Evolutionary conservation across 2,113 vertebrate species (phyloP).

Genomic region (Catagonus wagneri): DNA sequence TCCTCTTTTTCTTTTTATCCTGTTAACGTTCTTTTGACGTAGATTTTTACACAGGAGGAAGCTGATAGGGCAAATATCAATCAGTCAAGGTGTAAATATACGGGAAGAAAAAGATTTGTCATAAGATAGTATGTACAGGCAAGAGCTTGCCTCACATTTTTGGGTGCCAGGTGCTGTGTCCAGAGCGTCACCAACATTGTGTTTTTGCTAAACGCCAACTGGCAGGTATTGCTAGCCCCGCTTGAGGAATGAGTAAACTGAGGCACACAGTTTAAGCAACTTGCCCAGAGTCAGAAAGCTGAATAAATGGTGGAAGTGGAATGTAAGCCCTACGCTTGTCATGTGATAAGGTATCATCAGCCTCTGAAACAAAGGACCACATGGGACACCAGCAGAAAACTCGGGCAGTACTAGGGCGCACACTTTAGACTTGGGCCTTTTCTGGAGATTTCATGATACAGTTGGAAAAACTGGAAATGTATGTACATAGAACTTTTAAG

Average conservation of each 20-base stretch:
- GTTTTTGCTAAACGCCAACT: background rate
- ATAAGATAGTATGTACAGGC: background rate
- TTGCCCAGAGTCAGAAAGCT: background rate
- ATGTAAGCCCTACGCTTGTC: background rate
- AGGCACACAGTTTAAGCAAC: background rate
- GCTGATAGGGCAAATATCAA: background rate
- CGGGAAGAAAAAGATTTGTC: background rate
- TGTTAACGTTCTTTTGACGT: background rate
- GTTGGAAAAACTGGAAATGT: background rate
- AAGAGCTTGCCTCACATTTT: background rate
- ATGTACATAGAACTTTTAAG: background rate
- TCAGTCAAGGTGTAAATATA: background rate
- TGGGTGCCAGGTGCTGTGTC: background rate
- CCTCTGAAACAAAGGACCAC: constrained; percentile 63
- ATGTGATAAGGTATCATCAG: background rate
- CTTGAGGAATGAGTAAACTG: constrained; percentile 19
- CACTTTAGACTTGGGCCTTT: background rate
- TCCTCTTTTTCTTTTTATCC: background rate
- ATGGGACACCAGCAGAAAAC: background rate
- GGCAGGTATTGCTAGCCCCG: background rate
- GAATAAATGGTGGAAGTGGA: background rate
- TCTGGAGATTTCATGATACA: background rate
- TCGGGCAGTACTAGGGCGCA: background rate
- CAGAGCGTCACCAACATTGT: background rate
- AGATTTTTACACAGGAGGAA: background rate